These are phyloP conservation scores for Calyptommatus sinebrachiatus DNA, from an alignment of 2,113 vertebrate species.

Conservation along the genomic window DNA sequence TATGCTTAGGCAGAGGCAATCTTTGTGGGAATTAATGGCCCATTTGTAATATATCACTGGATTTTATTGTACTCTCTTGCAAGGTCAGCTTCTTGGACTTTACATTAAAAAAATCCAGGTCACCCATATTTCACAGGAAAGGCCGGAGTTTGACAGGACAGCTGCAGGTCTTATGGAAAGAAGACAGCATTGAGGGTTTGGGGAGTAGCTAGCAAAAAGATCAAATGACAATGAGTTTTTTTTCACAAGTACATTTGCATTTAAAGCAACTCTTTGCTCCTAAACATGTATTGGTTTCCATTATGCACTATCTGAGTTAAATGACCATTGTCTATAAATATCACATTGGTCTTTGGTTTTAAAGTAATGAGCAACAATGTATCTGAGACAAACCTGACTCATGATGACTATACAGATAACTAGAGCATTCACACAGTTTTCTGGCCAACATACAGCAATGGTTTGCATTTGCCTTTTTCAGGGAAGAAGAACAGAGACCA, in stretches of 20 bases:
- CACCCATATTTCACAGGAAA: slow-evolving; percentile 53
- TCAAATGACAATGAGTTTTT: slow-evolving; percentile 48
- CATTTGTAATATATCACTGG: fast-evolving
- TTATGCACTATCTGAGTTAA: slow-evolving; percentile 49
- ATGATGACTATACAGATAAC: no score
- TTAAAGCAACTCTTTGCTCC: slow-evolving; percentile 63
- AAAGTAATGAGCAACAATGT: slow-evolving; percentile 1
- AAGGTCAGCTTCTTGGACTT: neutral
- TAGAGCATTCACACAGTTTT: no score
- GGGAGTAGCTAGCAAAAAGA: slow-evolving; percentile 20
- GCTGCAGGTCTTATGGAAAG: slow-evolving; percentile 40
- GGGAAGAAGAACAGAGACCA: no score
- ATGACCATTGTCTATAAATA: slow-evolving; percentile 39
- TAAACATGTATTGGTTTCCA: slow-evolving; percentile 61
- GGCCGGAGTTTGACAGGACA: slow-evolving; percentile 52
- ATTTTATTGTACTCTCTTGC: neutral
- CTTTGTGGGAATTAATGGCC: neutral
- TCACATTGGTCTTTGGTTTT: slow-evolving; percentile 20
- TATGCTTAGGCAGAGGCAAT: neutral
- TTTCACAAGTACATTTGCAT: slow-evolving; percentile 63
- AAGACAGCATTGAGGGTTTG: slow-evolving; percentile 35
- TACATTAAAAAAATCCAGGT: slow-evolving; percentile 22
- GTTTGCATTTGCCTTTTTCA: no score
- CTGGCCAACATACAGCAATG: no score
- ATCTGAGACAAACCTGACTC: neutral